These are phyloP conservation scores for Agrochola lota DNA, from an alignment of 2,888 invertebrate genomes.

Conservation along the genomic window DNA sequence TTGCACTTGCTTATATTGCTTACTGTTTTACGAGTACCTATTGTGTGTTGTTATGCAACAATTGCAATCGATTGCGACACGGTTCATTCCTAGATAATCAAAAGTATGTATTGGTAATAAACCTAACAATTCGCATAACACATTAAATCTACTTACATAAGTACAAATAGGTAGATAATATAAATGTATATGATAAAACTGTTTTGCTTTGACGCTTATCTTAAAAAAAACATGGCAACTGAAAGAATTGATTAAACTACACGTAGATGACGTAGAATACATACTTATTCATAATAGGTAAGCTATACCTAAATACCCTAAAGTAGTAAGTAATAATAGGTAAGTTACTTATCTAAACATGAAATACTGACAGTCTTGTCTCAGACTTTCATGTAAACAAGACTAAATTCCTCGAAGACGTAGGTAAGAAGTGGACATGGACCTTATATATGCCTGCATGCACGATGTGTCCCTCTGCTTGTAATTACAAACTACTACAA, in stretches of 20 bases:
- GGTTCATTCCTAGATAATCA: slow-evolving; percentile 3
- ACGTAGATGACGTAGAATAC: not conserved
- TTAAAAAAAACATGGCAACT: not conserved
- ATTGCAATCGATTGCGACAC: slow-evolving; percentile 17
- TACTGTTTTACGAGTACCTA: not conserved
- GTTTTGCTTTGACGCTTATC: not conserved
- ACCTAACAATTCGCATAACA: not conserved
- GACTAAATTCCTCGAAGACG: slow-evolving; percentile 1
- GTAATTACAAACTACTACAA: not conserved
- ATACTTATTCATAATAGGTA: not conserved
- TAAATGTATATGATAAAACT: not conserved
- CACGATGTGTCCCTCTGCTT: too few species aligned
- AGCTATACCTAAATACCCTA: too few species aligned
- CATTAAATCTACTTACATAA: not conserved
- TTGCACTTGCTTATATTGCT: not conserved
- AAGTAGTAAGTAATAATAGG: not conserved
- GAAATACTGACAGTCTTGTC: slow-evolving; percentile 8
- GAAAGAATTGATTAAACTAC: not conserved
- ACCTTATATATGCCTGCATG: not conserved
- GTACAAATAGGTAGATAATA: not conserved
- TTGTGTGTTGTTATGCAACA: not conserved
- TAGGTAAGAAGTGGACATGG: not conserved
- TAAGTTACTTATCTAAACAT: not conserved
- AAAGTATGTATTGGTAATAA: slow-evolving; percentile 10
- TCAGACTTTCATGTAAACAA: slow-evolving; percentile 9